Evolutionary conservation across 2,888 invertebrate species (phyloP), one percentile per base, ranked within the genome.

Genomic region (Drosophila yooni): DNA sequence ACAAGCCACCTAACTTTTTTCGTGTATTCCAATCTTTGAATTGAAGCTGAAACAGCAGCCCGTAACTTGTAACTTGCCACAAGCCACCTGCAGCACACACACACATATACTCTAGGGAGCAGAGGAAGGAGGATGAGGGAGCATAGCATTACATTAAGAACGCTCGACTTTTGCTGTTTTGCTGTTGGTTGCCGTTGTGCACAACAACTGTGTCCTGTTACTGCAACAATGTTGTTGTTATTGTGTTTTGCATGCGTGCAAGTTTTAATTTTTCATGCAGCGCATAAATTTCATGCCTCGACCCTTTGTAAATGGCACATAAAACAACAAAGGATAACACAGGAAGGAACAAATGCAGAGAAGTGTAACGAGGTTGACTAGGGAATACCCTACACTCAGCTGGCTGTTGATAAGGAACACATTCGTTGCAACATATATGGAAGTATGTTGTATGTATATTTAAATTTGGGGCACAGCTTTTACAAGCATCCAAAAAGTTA

Each of bases 261-360:
- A 69, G 67, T 86, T 89, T 89, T 79, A 85, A 77, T 76, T 88
- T 88, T 80, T 74, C 78, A 77, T 80, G 80, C 70, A 70, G 29
- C 69, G 88, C 78, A 89, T 89, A 87, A 81, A 89, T 76, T 87
- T 46, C 52, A 63, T 74, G 76, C 54, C 62, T 72, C 76, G 81
- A 76, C 56, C 84, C 74, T 79, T 78, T 69, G 89, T 60, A 59
- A 61, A 59, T 43, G 63, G 31, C 50, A 59, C 67, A 67, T 53
- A 38, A 46, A 80, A 57, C 10, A 63, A 59, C 52, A 29, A 27
- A 8, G 56, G 38, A 38, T 38, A 38, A n/a, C 56, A 18, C 46
- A 36, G 27, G 21, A 10, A 34, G 33, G 29, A 34, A 3, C 15
- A 27, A 34, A 15, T 25, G 8, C 7, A 25, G 8, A 8, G 25